Percentiles rank a stretch among this genome's conserved stretches.
Evolutionary conservation across 2,888 invertebrate genomes (phyloP).

Genomic region (Rhagonycha lutea): DNA sequence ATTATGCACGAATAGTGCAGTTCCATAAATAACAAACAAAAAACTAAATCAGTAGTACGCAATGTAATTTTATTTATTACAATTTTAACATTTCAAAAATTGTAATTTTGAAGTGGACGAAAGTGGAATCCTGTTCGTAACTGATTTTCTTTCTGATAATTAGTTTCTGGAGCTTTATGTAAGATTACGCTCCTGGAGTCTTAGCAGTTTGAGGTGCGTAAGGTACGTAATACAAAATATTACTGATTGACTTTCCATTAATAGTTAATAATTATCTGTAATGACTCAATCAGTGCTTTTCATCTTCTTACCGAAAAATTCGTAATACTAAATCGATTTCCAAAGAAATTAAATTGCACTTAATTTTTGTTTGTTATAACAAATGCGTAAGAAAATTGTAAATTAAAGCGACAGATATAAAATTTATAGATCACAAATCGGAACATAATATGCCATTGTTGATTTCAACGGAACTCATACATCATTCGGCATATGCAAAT

Average conservation of each 20-base stretch:
- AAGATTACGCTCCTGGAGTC: too few relatives aligned
- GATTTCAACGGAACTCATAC: constrained; percentile 53
- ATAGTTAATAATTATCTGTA: neutral
- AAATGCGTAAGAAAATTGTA: constrained; percentile 43
- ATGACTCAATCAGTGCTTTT: neutral
- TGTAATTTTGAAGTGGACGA: neutral
- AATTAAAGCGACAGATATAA: constrained; percentile 48
- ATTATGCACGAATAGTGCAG: neutral
- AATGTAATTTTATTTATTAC: neutral
- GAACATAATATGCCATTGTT: constrained; percentile 54
- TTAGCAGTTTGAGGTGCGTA: too few relatives aligned
- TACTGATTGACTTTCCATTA: too few relatives aligned
- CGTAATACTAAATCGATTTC: neutral
- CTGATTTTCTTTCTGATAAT: neutral
- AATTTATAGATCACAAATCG: constrained; percentile 51
- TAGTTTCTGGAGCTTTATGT: neutral
- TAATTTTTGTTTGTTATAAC: constrained; percentile 22
- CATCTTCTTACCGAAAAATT: neutral
- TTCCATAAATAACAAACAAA: neutral
- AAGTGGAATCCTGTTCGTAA: neutral
- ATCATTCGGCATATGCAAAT: constrained; percentile 56
- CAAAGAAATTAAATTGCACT: constrained; percentile 18
- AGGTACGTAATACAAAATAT: too few relatives aligned
- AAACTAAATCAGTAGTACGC: too few relatives aligned
- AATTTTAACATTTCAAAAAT: neutral